Evolutionary conservation across 2,888 invertebrate species (phyloP), one percentile per base, ranked within the genome.

Genomic region (Camponotus fellah): DNA sequence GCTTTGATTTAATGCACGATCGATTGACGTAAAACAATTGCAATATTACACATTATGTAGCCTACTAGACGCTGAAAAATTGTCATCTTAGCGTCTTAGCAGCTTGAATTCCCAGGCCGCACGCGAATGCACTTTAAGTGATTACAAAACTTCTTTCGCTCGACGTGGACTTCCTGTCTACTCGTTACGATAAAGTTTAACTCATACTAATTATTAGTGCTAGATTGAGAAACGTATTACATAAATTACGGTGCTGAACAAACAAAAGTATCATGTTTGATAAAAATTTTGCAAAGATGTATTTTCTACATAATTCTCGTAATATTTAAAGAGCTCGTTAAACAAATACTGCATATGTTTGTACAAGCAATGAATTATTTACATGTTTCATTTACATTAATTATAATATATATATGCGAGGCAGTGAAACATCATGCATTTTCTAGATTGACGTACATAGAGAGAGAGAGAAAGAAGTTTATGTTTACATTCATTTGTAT

Each of bases 111-210:
- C 88, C 77, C 88, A 88, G 83, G 88, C 88, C 74, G 82, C 86
- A 88, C 80, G 88, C 88, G 84, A 84, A 86, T 79, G 88, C 88
- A 88, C 88, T 88, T 88, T 88, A 88, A 87, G 87, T 81, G 88
- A 88, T 88, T 88, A 87, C 87, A 87, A 87, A 88, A 88, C 88
- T 88, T 88, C 81, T 79, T 83, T 80, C 26, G 77, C 80, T 60
- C 56, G 66, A 69, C 66, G 37, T 46, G 62, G 79, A 77, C 72
- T 80, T 66, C 83, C 43, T 75, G 69, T 80, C 83, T 69, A 66
- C 83, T 83, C 82, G 17, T 79, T 76, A 76, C 82, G 77, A 81
- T 60, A 64, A 84, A 87, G 64, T 85, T 88, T 82, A 87, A 88
- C 74, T 80, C 72, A 66, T 75, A 82, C 81, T 85, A 88, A 88